These are phyloP conservation scores for Apotomis capreana DNA, from an alignment of 2,888 invertebrate species.

Conservation along the genomic window DNA sequence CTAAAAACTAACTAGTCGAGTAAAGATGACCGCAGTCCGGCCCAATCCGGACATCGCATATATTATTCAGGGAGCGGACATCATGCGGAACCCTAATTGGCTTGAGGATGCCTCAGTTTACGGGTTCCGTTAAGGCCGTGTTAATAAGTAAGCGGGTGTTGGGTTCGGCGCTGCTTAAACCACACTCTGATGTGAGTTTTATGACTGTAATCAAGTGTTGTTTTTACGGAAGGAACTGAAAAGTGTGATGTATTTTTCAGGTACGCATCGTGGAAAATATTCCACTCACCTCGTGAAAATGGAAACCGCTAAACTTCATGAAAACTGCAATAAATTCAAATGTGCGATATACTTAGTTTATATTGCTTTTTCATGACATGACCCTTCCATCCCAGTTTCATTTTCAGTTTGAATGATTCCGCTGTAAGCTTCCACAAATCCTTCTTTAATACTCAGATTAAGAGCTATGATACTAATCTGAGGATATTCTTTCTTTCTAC, in stretches of 20 bases:
- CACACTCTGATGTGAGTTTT: slow-evolving; percentile 11
- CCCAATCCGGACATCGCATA: slow-evolving; percentile 14
- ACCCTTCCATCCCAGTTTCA: no score
- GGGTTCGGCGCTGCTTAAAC: background rate
- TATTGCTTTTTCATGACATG: no score
- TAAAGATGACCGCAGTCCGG: background rate
- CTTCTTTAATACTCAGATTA: no score
- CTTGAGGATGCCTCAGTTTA: slow-evolving; percentile 21
- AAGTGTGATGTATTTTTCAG: background rate
- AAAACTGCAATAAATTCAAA: no score
- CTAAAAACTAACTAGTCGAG: background rate
- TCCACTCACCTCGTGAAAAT: no score
- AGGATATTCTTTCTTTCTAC: no score
- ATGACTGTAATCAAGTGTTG: slow-evolving; percentile 14
- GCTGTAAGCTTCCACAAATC: no score
- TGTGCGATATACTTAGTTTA: no score
- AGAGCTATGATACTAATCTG: no score
- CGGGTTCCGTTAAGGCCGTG: slow-evolving; percentile 2
- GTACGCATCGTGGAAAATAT: no score
- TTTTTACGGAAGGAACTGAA: slow-evolving; percentile 2
- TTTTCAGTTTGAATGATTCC: no score
- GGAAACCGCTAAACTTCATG: no score
- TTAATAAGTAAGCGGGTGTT: slow-evolving; percentile 29
- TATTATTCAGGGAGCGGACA: slow-evolving; percentile 25
- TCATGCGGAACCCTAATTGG: slow-evolving; percentile 24